These are phyloP conservation scores for Procambarus clarkii DNA, from an alignment of 1,140 invertebrate genomes.

Conservation along the genomic window DNA sequence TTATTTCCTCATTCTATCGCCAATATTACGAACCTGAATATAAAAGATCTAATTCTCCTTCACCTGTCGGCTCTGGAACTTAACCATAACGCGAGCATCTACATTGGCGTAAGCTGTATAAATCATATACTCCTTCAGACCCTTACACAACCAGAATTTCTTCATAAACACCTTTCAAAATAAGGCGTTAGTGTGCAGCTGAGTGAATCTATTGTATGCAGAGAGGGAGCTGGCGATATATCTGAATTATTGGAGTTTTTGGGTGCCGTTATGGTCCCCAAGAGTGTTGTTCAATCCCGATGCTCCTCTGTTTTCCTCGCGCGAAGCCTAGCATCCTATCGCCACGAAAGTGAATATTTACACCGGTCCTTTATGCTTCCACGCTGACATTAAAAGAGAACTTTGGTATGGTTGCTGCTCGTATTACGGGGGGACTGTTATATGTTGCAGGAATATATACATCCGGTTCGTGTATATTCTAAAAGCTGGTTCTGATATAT, in stretches of 20 bases:
- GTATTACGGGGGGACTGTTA: neutral
- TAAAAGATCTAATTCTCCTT: too few species aligned
- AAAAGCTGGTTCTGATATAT: too few species aligned
- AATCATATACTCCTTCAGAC: neutral
- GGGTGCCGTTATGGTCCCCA: constrained; percentile 30
- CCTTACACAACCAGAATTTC: neutral
- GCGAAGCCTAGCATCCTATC: neutral
- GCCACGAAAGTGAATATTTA: constrained; percentile 46
- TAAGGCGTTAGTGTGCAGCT: neutral
- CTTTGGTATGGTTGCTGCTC: constrained; percentile 17
- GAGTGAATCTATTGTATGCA: constrained; percentile 53
- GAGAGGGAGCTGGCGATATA: constrained; percentile 41
- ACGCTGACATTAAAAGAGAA: constrained; percentile 1
- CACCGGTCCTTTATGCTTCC: neutral
- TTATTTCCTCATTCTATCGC: too few species aligned
- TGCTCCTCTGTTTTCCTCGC: constrained; percentile 21
- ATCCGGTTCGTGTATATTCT: too few species aligned
- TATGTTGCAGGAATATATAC: too few species aligned
- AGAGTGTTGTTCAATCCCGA: constrained; percentile 37
- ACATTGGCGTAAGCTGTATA: too few species aligned
- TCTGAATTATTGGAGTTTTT: constrained; percentile 59
- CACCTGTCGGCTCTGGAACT: too few species aligned
- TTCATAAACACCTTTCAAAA: neutral
- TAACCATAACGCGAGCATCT: too few species aligned
- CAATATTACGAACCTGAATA: too few species aligned